A percentile compares a stretch with the other conserved stretches of the same genome.
phyloP scores from a whole-genome alignment of 2,113 vertebrate species.

The rabbit (Oryctolagus cuniculus) region mOryCun1.1 NC_091447.1:33015001-33015500 shows the following conservation, averaged over 20 bases:
- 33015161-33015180: not conserved
- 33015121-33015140: not conserved
- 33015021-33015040: not conserved
- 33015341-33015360: not conserved
- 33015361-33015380: not conserved
- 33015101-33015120: not conserved
- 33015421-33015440: not conserved
- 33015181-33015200: not conserved
- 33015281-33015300: not conserved
- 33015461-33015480: not conserved
- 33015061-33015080: not conserved
- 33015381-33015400: not conserved
- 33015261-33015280: not conserved
- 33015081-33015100: not conserved
- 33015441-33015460: not conserved
- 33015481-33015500: not conserved
- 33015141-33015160: not conserved
- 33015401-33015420: not conserved
- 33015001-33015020: not conserved
- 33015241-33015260: not conserved
- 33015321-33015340: conserved; percentile 32
- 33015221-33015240: conserved; percentile 46
- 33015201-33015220: not conserved
- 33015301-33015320: not conserved
- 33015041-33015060: not conserved